Conservation (phyloP, 2,888 invertebrate species). For the Clusia tigrina region DNA sequence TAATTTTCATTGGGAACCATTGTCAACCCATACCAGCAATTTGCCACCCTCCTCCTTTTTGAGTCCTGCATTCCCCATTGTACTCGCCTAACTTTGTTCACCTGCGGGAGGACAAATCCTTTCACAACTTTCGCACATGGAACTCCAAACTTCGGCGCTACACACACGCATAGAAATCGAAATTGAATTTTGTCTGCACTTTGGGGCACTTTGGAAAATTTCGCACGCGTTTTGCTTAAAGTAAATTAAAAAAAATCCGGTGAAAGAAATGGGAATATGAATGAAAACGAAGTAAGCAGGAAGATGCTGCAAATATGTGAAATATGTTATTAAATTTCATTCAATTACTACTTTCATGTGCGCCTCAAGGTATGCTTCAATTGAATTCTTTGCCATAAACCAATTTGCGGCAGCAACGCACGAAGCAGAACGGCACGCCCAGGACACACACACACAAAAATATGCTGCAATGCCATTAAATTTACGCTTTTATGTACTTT, state of each 20-base stretch:
- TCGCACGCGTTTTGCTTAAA: conserved; percentile 40
- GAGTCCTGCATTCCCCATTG: no score
- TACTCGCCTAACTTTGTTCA: no score
- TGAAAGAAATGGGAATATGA: conserved; percentile 17
- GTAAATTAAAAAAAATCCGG: conserved; percentile 50
- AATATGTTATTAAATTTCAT: conserved; percentile 57
- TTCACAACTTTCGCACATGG: no score
- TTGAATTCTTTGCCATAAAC: conserved; percentile 9
- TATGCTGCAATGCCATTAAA: conserved; percentile 7
- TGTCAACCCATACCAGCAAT: no score
- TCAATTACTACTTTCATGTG: conserved; percentile 49
- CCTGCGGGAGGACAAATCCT: no score
- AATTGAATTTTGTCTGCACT: neutral
- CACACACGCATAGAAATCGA: no score
- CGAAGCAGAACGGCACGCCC: neutral
- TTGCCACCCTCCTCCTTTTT: no score
- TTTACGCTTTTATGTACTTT: conserved; percentile 2
- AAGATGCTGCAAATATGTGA: conserved; percentile 39
- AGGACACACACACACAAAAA: no score
- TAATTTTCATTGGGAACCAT: no score
- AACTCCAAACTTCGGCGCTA: no score
- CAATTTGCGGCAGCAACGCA: neutral
- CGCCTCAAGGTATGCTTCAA: conserved; percentile 12
- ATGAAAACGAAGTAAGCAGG: conserved; percentile 23
- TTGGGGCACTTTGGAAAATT: neutral